Percentiles rank a stretch among this genome's conserved stretches.
These are phyloP conservation scores for Dioctria rufipes DNA, from an alignment of 2,888 invertebrate species.

Conservation along the genomic window DNA sequence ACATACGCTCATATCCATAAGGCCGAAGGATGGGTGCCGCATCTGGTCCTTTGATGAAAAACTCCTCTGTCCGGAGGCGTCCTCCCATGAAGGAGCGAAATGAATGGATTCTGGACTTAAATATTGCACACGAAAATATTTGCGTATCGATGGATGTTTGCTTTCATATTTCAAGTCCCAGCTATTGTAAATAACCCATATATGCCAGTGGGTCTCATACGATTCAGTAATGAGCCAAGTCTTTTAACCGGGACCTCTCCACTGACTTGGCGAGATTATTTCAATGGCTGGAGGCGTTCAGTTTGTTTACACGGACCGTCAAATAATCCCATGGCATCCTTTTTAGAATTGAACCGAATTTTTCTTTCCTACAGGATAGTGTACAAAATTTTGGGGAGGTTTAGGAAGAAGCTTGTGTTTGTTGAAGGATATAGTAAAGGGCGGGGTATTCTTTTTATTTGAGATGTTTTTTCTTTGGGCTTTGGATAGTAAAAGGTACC, in stretches of 20 bases:
- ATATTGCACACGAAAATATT: slow-evolving; percentile 41
- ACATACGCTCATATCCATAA: not conserved
- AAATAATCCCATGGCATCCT: slow-evolving; percentile 22
- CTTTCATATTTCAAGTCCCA: slow-evolving; percentile 39
- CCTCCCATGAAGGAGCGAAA: not conserved
- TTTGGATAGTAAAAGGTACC: too few relatives aligned
- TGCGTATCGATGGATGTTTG: slow-evolving; percentile 51
- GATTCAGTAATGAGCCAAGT: slow-evolving; percentile 30
- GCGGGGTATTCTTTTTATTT: too few relatives aligned
- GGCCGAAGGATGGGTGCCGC: slow-evolving; percentile 18
- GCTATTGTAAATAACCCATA: slow-evolving; percentile 24
- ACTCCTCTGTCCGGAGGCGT: slow-evolving; percentile 18
- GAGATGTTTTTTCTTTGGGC: too few relatives aligned
- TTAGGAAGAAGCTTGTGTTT: too few relatives aligned
- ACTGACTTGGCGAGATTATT: not conserved
- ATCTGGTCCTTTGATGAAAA: slow-evolving; percentile 34
- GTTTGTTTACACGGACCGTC: slow-evolving; percentile 22
- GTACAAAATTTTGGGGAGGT: too few relatives aligned
- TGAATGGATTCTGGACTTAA: slow-evolving; percentile 29
- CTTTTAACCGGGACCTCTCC: not conserved
- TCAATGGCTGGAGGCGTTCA: not conserved
- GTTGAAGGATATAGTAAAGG: too few relatives aligned
- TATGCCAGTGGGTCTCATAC: slow-evolving; percentile 2
- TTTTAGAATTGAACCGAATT: slow-evolving; percentile 20
- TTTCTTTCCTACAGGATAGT: not conserved